phyloP scores from a whole-genome alignment of 2,888 invertebrate species.

The Halocaridina rubra region DNA sequence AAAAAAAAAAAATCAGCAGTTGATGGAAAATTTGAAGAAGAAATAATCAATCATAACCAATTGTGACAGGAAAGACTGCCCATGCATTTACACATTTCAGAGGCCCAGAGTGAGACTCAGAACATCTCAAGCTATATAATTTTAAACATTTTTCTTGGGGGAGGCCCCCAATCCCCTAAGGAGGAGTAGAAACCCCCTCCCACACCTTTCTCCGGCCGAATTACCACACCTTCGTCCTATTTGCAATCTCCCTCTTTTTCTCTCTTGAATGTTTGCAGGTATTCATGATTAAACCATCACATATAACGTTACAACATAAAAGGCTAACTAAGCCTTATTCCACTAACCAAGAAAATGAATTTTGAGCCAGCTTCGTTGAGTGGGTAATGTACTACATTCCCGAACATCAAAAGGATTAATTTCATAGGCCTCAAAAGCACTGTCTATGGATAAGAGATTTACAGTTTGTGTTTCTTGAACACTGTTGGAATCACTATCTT shows the following conservation, averaged over 20 bases:
- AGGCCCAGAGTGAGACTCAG: too few relatives aligned
- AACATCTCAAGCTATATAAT: too few relatives aligned
- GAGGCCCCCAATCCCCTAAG: too few relatives aligned
- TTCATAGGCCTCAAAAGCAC: slow-evolving; percentile 22
- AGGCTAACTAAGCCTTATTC: too few relatives aligned
- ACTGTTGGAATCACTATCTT: not conserved
- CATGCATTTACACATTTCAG: too few relatives aligned
- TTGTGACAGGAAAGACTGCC: too few relatives aligned
- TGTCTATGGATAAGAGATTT: slow-evolving; percentile 48
- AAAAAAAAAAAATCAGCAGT: not conserved
- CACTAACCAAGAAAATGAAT: slow-evolving; percentile 39
- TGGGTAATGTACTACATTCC: slow-evolving; percentile 33
- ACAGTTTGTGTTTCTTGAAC: not conserved
- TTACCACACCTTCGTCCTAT: not conserved
- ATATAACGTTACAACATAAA: too few relatives aligned
- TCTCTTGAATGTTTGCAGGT: not conserved
- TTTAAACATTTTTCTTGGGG: too few relatives aligned
- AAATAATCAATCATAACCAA: too few relatives aligned
- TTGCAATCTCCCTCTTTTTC: not conserved
- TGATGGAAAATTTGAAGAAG: too few relatives aligned
- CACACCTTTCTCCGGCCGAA: too few relatives aligned
- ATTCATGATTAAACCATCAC: not conserved
- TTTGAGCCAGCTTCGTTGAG: slow-evolving; percentile 42
- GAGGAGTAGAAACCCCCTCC: too few relatives aligned
- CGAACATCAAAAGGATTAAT: slow-evolving; percentile 44